Percentiles rank a stretch among this genome's conserved stretches.
phyloP scores from a whole-genome alignment of 2,113 vertebrate species.

The Acanthochromis polyacanthus region DNA sequence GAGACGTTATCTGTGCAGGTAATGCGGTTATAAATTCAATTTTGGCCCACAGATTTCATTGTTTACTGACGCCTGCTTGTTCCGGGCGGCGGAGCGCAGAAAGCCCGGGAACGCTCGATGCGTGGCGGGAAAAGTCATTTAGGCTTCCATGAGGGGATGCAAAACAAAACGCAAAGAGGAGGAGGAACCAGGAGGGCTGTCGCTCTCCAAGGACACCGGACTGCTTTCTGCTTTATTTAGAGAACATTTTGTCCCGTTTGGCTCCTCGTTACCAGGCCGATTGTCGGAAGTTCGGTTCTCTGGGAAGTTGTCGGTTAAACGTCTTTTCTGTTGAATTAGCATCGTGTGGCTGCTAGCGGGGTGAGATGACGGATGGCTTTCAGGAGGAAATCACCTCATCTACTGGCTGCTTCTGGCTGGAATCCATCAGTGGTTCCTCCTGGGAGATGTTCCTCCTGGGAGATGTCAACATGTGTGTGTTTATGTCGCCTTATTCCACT shows the following conservation, averaged over 20 bases:
- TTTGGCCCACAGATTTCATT: conserved; percentile 89
- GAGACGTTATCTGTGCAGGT: conserved; percentile 93
- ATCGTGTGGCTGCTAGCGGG: conserved; percentile 48
- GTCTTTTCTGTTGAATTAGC: too few species aligned
- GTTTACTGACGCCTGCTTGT: conserved; percentile 94
- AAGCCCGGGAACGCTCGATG: conserved; percentile 88
- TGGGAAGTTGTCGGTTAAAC: too few species aligned
- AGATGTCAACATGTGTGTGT: conserved; percentile 65
- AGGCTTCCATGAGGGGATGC: conserved; percentile 83
- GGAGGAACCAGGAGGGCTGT: conserved; percentile 59
- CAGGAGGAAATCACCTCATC: conserved; percentile 83
- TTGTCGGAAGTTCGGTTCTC: too few species aligned
- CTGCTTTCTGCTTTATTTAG: conserved; percentile 82
- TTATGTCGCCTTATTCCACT: conserved; percentile 45
- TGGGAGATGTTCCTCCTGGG: conserved; percentile 82
- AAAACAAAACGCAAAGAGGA: conserved; percentile 67
- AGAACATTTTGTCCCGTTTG: conserved; percentile 80
- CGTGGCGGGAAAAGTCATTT: conserved; percentile 93
- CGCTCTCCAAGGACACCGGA: conserved; percentile 81
- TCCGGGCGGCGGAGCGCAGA: conserved; percentile 81
- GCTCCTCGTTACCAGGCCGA: conserved; percentile 70
- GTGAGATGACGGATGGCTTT: conserved; percentile 77
- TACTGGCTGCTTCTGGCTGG: conserved; percentile 80
- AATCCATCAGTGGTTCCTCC: conserved; percentile 81
- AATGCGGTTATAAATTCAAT: conserved; percentile 99